A percentile compares a stretch with the other conserved stretches of the same genome.
Conservation (phyloP, 2,797 vertebrate species). For the Karalla daura region DNA sequence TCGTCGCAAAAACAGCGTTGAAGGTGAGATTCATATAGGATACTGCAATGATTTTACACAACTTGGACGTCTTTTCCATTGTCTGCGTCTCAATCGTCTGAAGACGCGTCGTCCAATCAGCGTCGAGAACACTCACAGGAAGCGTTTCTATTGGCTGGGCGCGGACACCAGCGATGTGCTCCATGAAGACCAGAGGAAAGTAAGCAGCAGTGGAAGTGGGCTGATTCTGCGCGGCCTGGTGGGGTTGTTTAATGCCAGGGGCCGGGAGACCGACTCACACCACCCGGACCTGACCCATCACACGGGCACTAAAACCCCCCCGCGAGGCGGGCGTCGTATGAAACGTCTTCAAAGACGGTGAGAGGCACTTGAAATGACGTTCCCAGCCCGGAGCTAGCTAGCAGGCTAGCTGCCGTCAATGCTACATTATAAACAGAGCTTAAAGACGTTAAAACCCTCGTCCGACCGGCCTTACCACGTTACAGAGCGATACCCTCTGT, state of each 20-base stretch:
- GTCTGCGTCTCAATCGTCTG: not conserved
- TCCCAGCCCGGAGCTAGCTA: slow-evolving; percentile 45
- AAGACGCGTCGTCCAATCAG: slow-evolving; percentile 46
- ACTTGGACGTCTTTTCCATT: no score
- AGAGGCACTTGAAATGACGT: slow-evolving; percentile 11
- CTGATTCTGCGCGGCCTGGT: slow-evolving; percentile 66
- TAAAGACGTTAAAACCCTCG: slow-evolving; percentile 42
- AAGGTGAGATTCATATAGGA: no score
- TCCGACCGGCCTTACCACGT: slow-evolving; percentile 39
- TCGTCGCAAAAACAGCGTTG: no score
- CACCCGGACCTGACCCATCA: slow-evolving; percentile 8
- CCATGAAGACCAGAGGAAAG: slow-evolving; percentile 10
- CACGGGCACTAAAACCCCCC: slow-evolving; percentile 13
- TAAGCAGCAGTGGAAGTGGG: slow-evolving; percentile 21
- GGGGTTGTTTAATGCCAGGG: slow-evolving; percentile 33
- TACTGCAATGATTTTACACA: no score
- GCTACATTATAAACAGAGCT: slow-evolving; percentile 46
- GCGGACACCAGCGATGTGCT: slow-evolving; percentile 53
- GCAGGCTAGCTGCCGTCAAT: slow-evolving; percentile 49
- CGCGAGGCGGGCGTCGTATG: slow-evolving; percentile 1
- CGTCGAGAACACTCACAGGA: not conserved
- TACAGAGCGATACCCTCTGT: slow-evolving; percentile 13
- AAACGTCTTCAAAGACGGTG: slow-evolving; percentile 39
- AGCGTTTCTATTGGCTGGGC: slow-evolving; percentile 51
- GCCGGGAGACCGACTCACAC: slow-evolving; percentile 31